Evolutionary conservation across 2,113 vertebrate genomes (phyloP).

Genomic region (Eubucco bourcierii): DNA sequence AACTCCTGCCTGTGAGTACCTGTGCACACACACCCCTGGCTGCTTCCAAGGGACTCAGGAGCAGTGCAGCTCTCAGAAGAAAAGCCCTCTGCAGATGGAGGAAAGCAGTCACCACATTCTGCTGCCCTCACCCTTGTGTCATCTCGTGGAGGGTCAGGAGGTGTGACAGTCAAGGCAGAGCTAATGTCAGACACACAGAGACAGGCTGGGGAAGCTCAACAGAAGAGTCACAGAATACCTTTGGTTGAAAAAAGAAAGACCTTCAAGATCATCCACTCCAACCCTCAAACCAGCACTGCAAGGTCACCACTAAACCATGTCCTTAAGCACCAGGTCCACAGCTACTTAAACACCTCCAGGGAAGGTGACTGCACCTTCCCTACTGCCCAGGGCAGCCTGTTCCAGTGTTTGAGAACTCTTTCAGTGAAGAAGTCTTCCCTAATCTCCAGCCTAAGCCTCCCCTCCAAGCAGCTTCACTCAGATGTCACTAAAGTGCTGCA

Average conservation of each 20-base stretch:
- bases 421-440: too few species aligned
- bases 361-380: too few species aligned
- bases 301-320: too few species aligned
- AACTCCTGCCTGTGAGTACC: too few species aligned
- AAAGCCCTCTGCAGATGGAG: neutral
- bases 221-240: too few species aligned
- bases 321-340: too few species aligned
- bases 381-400: too few species aligned
- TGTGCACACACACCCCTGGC: neutral
- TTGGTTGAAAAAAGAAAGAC: too few species aligned
- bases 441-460: neutral
- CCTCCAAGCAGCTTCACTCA: neutral
- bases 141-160: neutral
- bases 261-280: too few species aligned
- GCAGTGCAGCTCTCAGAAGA: neutral
- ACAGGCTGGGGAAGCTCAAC: neutral
- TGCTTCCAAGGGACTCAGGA: neutral
- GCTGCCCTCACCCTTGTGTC: neutral
- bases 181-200: neutral
- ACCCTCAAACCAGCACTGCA: too few species aligned
- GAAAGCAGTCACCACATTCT: neutral
- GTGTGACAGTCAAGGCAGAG: neutral
- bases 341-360: too few species aligned
- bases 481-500: neutral
- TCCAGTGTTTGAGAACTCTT: too few species aligned